Evolutionary conservation across 2,797 vertebrate species (phyloP), one percentile per base, ranked within the genome.

Genomic region (Pseudomugil gertrudae): DNA sequence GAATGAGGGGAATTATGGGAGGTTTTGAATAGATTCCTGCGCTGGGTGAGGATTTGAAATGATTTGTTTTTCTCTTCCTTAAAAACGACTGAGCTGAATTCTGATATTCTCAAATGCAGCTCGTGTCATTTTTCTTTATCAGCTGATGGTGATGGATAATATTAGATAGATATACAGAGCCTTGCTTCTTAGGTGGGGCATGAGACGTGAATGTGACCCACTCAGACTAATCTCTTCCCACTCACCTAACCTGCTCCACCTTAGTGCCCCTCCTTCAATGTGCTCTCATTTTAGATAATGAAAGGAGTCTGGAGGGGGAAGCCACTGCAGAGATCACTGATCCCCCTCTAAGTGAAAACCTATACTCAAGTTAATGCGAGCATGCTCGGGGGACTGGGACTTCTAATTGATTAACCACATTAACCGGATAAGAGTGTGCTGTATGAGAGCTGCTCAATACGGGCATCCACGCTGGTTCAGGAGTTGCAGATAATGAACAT

Each of bases 341-440:
- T 93, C 92, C 89, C 89, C 79, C 85, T 90, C 89, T 91, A 91
- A 92, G 89, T 90, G 91, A 93, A 93, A 92, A 92, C 92, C 92
- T 92, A 92, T 93, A 93, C 90, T 93, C 89, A 88, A 92, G 88
- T 92, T 92, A 92, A 92, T 93, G 89, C 89, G 89, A 90, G 87
- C 63, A 84, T 84, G 89, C 92, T 83, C 86, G 51, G 79, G 89
- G 89, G 89, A 90, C 38, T 51, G 86, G 85, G 88, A 87, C 89
- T 81, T 88, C 87, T 91, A 93, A 93, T 93, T 93, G 90, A 93
- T 93, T 92, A 90, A 90, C 87, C 83, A 89, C 84, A 89, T 92
- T 92, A 90, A 72, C 84, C 50, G 76, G 89, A 90, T 89, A 90
- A 91, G 87, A 87, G 84, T 87, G 87, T 81, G 68, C 82, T 83